Evolutionary conservation across 1,140 invertebrate genomes (phyloP), one percentile per base, ranked within the genome.

Genomic region (Tetramorium alpestre): DNA sequence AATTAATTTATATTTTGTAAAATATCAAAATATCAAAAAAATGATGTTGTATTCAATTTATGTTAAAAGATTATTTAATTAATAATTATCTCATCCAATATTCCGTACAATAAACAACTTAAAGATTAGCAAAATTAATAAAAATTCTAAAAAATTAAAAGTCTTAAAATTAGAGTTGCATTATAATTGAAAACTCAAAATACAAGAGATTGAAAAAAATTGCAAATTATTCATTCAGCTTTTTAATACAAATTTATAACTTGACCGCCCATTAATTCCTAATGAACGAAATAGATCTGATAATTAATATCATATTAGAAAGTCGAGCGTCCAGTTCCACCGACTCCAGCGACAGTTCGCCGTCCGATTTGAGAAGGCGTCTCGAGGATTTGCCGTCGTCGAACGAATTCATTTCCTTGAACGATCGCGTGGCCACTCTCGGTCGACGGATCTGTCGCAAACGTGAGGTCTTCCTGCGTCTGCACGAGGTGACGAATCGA

Each of bases 341-440:
- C 60, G 86, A 56, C 25, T 89, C 92, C 25, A 67, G 11, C 28
- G 78, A 33, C 7, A 92, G 91, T 51, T 92, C 91, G 3, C 75
- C 88, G 2, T 90, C 89, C 1, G 88, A 90, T 13, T 84, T 94
- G 49, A 92, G 86, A 41, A 81, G 60, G 38, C 89, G 86, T 64
- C 78, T 94, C n/a, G 87, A 87, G 22, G 87, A 87, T 77, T 72
- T 91, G 10, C 87, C 91, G 11, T 85, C 90, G 2, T 77, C 88
- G n/a, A 81, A 87, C 51, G 82, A 90, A n/a, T 49, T 47, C 3
- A 18, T 33, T 10, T 75, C 54, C 10, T 62, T 90, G 0, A 62
- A 84, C 3, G 88, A 87, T 77, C 88, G 73, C 11, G 56, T 85
- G 6, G 90, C 78, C 4, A 33, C 72, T 33, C 70, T 86, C 8